Base-by-base conservation (phyloP, 2,113 vertebrate species). In the Otolemur garnettii region DNA sequence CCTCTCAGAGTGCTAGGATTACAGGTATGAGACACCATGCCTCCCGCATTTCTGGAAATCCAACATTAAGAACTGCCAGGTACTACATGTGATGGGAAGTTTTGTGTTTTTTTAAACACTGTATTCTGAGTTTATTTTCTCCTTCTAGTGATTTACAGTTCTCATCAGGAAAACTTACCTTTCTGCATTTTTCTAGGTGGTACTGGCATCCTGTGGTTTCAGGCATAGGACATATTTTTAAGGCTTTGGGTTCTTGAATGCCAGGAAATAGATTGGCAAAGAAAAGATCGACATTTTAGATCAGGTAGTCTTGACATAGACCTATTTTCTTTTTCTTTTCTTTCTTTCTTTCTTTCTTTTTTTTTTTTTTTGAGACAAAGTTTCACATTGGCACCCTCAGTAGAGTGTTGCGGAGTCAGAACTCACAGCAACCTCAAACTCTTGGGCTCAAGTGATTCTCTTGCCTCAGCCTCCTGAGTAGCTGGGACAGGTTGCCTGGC, bases 161-260 rank as follows among this genome's bases (percentile, higher is more conserved):
- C 18, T 60, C 28, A 60, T 75, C 42, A 75, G 74, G n/a, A 74
- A 86, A 90, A 71, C 92, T 97, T 96, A 99, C 99, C 98, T 99
- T 98, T 64, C 88, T 98, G 96, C 99, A 99, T 95, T 99, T 99
- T 24, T 99, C 98, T 3, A 99, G 96, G 81, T 99, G 99, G 71
- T 99, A 99, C 0, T 33, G 98, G 97, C 66, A 99, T 98, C 75
- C 97, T 98, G 90, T 99, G 99, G 79, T 91, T 98, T 79, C 98
- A 98, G 75, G 99, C 99, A 91, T 98, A 99, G 99, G 99, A 60
- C 99, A 99, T 95, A 97, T 97, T 19, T 99, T 7, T 14, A 99
- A 97, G 75, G 87, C 94, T 15, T 99, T 98, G 1, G 98, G 98
- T 42, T 99, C 30, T 96, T 97, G 92, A 96, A 50, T 50, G 72